Evolutionary conservation across 2,797 vertebrate species (phyloP).

Genomic region (Adelosebastes latens): DNA sequence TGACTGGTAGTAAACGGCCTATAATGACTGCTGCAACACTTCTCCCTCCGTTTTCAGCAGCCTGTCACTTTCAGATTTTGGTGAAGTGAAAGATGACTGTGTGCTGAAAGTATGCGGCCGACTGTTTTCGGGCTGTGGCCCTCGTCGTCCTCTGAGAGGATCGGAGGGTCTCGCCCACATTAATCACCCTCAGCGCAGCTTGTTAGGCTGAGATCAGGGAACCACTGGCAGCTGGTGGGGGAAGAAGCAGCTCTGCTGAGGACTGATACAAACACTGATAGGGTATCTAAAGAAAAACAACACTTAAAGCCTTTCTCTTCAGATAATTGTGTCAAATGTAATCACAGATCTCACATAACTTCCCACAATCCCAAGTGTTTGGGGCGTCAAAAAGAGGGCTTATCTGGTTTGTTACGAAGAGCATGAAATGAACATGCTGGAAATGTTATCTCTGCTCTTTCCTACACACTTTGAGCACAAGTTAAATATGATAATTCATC

Average conservation of each 20-base stretch:
- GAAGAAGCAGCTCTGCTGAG: constrained; percentile 18
- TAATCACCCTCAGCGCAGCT: constrained; percentile 54
- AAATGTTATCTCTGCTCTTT: constrained; percentile 22
- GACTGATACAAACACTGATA: constrained; percentile 25
- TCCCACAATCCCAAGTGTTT: constrained; percentile 27
- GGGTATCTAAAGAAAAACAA: constrained; percentile 53
- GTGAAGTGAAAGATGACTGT: constrained; percentile 48
- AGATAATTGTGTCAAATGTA: constrained; percentile 44
- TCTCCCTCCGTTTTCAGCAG: constrained; percentile 42
- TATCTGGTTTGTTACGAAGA: constrained; percentile 13
- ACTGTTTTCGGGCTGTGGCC: constrained; percentile 54
- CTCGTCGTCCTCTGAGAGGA: constrained; percentile 45
- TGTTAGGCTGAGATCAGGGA: constrained; percentile 47
- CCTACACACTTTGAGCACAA: constrained; percentile 2
- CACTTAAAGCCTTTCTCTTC: constrained; percentile 25
- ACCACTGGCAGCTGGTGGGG: constrained; percentile 30
- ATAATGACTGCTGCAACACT: constrained; percentile 32
- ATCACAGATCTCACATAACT: constrained; percentile 27
- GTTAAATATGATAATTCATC: constrained; percentile 8
- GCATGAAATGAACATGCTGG: constrained; percentile 15
- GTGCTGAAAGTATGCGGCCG: constrained; percentile 51
- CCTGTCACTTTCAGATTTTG: constrained; percentile 54
- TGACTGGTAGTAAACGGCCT: constrained; percentile 34
- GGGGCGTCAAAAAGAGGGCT: constrained; percentile 3
- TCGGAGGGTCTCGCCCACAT: constrained; percentile 63